Evolutionary conservation across 2,797 vertebrate species (phyloP), one percentile per base, ranked within the genome.

Genomic region (Scomberomorus guttatus): DNA sequence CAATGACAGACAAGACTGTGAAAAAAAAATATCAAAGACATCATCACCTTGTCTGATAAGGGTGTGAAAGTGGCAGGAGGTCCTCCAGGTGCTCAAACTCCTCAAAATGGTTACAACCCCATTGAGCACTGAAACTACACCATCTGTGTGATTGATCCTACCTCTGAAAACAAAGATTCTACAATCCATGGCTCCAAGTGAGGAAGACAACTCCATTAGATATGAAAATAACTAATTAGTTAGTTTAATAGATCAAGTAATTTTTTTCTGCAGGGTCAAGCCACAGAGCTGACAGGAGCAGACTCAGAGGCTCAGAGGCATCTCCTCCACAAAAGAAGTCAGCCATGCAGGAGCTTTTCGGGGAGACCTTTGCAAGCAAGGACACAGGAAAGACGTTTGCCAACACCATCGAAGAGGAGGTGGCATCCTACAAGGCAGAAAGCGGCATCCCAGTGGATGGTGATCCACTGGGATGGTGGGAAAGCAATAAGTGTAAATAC

Each of bases 81-180:
- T 78, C 64, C 52, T 70, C 32, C 51, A 84, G 74, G 60, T 81
- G 14, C 78, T 74, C 25, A 64, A 81, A 77, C 72, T 67, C 24
- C 59, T 83, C 32, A 74, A 68, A 78, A 57, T n/a, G 13, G 39
- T 73, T 13, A 71, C 79, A 80, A 37, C 75, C 11, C 29, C 37
- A 15, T 22, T 72, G 71, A 74, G 55, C 39, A 68, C 78, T 62
- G 72, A 65, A 80, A 61, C 24, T 27, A 11, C 58, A 58, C 56
- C 51, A 20, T 79, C 75, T 75, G 79, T 81, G 69, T 79, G 73
- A 46, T 82, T 79, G 80, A 82, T 72, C 79, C 80, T 85, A 20
- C 76, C 80, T 54, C 72, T 82, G 59, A 79, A 79, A 79, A 72
- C 64, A 22, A 83, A 37, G 29, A 74, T 80, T 64, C 77, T 86